Conservation (phyloP, 2,888 invertebrate genomes). For the Crocallis elinguaria region DNA sequence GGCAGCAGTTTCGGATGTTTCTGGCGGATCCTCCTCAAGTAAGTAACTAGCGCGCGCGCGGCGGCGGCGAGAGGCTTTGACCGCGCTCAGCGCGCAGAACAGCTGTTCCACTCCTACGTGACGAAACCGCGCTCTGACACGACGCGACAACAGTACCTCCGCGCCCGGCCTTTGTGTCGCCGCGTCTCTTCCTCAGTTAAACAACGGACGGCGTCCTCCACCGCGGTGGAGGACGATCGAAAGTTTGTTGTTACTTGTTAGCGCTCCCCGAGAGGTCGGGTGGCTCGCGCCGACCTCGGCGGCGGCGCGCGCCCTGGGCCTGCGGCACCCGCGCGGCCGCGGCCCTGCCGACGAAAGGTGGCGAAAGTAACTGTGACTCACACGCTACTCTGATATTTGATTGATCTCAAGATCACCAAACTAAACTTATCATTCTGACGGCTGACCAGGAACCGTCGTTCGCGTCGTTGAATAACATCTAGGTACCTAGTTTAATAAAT, state of each 20-base stretch:
- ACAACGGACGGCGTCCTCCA: constrained; percentile 39
- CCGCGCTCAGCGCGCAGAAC: constrained; percentile 55
- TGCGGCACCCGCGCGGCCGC: neutral
- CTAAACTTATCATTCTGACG: neutral
- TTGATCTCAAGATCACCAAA: constrained; percentile 15
- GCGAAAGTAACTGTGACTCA: constrained; percentile 76
- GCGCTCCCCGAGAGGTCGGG: constrained; percentile 37
- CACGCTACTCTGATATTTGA: constrained; percentile 44
- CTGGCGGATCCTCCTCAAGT: constrained; percentile 95
- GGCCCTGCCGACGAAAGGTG: constrained; percentile 64
- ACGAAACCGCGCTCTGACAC: constrained; percentile 53
- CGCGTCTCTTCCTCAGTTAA: constrained; percentile 47
- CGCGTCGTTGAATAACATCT: too few species aligned
- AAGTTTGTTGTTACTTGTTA: constrained; percentile 47
- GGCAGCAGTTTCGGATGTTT: constrained; percentile 97
- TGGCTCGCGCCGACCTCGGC: constrained; percentile 54
- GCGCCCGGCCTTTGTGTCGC: constrained; percentile 48
- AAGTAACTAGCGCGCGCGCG: constrained; percentile 67
- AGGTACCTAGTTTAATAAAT: too few species aligned
- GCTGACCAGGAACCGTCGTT: too few species aligned
- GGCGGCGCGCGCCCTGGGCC: constrained; percentile 22
- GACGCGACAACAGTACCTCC: constrained; percentile 58
- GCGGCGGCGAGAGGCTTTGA: constrained; percentile 37
- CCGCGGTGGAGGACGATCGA: constrained; percentile 39
- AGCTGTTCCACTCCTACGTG: constrained; percentile 66